Evolutionary conservation across 2,113 vertebrate genomes (phyloP).

Genomic region (Sinocyclocheilus anshuiensis): DNA sequence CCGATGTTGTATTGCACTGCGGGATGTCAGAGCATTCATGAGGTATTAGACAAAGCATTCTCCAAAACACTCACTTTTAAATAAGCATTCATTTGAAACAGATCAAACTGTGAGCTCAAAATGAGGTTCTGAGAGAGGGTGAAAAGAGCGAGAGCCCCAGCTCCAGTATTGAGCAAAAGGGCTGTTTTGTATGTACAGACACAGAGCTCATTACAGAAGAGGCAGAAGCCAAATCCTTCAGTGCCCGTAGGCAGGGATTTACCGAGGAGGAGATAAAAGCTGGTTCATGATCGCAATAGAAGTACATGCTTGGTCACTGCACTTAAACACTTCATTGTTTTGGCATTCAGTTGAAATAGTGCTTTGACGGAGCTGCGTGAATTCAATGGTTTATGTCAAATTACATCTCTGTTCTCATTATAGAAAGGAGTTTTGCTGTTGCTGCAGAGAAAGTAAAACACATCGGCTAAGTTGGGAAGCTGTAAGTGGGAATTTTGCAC

Average conservation of each 20-base stretch:
- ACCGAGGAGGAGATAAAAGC: slow-evolving; percentile 48
- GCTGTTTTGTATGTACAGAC: slow-evolving; percentile 46
- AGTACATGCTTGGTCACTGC: slow-evolving; percentile 46
- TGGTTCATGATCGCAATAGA: slow-evolving; percentile 45
- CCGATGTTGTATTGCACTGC: not conserved
- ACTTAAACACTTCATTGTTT: slow-evolving; percentile 45
- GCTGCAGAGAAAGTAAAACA: slow-evolving; percentile 15
- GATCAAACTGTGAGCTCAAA: slow-evolving; percentile 29
- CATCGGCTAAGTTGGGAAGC: slow-evolving; percentile 8
- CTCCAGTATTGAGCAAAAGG: slow-evolving; percentile 22
- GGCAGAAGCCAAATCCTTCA: slow-evolving; percentile 44
- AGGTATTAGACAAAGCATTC: slow-evolving; percentile 14
- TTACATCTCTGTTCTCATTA: slow-evolving; percentile 20
- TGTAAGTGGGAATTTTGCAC: slow-evolving; percentile 6
- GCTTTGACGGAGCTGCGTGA: not conserved
- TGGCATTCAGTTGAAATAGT: slow-evolving; percentile 19
- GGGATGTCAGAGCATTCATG: not conserved
- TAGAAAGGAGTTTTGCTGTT: slow-evolving; percentile 15
- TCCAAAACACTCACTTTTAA: slow-evolving; percentile 33
- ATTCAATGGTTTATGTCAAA: slow-evolving; percentile 36
- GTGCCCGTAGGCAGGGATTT: slow-evolving; percentile 49
- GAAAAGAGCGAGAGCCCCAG: slow-evolving; percentile 27
- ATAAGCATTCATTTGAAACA: slow-evolving; percentile 36
- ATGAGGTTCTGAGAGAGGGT: slow-evolving; percentile 26
- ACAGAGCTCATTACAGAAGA: slow-evolving; percentile 48